Evolutionary conservation across 2,888 invertebrate genomes (phyloP), one percentile per base, ranked within the genome.

Genomic region (Rhamphomyia laevipes): DNA sequence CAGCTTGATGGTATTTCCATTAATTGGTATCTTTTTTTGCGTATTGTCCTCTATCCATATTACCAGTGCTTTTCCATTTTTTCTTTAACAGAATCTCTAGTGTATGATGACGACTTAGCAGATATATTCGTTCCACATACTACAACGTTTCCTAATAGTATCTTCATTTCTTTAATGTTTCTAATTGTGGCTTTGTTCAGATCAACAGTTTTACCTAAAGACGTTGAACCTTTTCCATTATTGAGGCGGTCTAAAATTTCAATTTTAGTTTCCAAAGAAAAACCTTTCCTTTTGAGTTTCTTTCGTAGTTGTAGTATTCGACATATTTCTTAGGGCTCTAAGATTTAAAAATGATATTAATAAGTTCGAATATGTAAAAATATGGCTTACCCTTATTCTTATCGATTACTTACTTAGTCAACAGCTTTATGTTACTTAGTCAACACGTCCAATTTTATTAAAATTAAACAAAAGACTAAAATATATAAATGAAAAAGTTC

Each of bases 121-220:
- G 13, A 23, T 41, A 21, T 17, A 7, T 17, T 11, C 3, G 16
- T 12, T 41, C 9, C 21, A 21, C 15, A 2, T n/a, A 27, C 42
- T 2, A 42, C 42, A n/a, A 9, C 42, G 23, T 9, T 42, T 42
- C 23, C 35, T 37, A 5, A 45, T 45, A 21, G 6, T n/a, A 6
- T 21, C 47, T 49, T 53, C 53, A 46, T 53, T 54, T 43, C 51
- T 53, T 52, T 56, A 15, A 57, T 53, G 1, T 55, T 46, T 45
- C 56, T 45, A 33, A 54, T 47, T 10, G 54, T 55, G 42, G 55
- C 55, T 51, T 58, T 57, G 45, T 50, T 50, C 17, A 57, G 46
- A 27, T 46, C 47, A 47, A 51, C 55, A 40, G 37, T 13, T 30
- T 51, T 54, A 15, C 49, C 57, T 30, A 58, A 41, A 18, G 52